A percentile compares a stretch with the other conserved stretches of the same genome.
Conservation (phyloP, 2,113 vertebrate species). For the Mormyrus lacerda region DNA sequence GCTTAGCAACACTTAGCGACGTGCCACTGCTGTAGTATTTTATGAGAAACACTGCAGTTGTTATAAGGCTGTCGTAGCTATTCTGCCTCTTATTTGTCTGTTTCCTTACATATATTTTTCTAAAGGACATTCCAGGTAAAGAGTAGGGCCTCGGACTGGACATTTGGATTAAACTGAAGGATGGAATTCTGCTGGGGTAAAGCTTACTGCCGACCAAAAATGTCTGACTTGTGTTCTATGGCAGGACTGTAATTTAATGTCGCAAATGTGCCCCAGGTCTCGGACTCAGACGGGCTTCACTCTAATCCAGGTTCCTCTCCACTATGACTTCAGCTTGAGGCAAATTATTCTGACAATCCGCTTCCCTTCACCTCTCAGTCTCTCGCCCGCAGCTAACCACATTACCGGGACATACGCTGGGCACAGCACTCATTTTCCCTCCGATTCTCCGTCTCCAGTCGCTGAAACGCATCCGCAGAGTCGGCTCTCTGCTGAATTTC, state of each 20-base stretch:
- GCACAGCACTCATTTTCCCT: neutral
- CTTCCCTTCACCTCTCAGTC: neutral
- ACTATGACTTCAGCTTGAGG: neutral
- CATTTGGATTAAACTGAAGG: neutral
- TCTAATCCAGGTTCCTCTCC: neutral
- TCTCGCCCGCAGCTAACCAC: neutral
- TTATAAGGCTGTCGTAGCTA: neutral
- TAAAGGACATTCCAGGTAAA: neutral
- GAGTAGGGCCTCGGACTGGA: neutral
- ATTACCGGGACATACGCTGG: neutral
- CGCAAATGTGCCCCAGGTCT: neutral
- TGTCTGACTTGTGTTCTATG: neutral
- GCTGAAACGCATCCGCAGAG: neutral
- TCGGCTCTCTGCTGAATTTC: neutral
- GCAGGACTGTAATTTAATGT: neutral
- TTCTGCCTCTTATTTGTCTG: neutral
- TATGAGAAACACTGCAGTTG: neutral
- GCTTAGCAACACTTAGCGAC: constrained; percentile 16
- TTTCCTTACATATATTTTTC: neutral
- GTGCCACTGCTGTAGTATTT: neutral
- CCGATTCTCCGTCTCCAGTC: neutral
- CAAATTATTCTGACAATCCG: neutral
- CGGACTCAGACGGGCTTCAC: neutral
- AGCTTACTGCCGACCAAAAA: neutral
- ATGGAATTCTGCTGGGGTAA: neutral